Percentiles rank a stretch among this genome's conserved stretches.
These are phyloP conservation scores for Plestiodon gilberti DNA, from an alignment of 2,113 vertebrate species.

Conservation along the genomic window DNA sequence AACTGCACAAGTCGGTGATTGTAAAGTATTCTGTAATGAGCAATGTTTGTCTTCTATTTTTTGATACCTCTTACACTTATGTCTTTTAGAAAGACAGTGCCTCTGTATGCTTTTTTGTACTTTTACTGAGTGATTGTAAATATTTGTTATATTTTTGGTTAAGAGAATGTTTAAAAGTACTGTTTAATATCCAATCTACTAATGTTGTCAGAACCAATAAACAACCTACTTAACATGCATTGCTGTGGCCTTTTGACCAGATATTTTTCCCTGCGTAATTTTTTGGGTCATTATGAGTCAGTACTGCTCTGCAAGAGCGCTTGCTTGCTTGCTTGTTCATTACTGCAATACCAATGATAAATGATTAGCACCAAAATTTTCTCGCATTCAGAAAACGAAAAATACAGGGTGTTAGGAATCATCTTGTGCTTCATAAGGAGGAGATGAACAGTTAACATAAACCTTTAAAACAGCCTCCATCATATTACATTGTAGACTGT, in stretches of 20 bases:
- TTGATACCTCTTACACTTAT: slow-evolving; percentile 92
- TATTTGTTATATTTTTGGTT: slow-evolving; percentile 99
- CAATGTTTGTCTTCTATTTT: slow-evolving; percentile 88
- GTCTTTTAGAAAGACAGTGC: slow-evolving; percentile 99
- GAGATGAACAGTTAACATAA: not conserved
- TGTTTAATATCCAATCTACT: slow-evolving; percentile 88
- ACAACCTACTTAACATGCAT: slow-evolving; percentile 64
- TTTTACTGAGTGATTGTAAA: slow-evolving; percentile 95
- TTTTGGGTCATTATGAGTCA: not conserved
- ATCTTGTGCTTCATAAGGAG: not conserved
- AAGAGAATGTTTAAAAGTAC: slow-evolving; percentile 92
- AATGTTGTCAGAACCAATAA: slow-evolving; percentile 82
- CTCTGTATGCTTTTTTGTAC: slow-evolving; percentile 94
- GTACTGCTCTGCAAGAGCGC: not conserved
- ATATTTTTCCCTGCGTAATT: not conserved
- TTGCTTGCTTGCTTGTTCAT: not conserved
- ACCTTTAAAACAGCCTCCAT: not conserved
- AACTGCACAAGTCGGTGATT: slow-evolving; percentile 87
- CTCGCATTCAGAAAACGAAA: not conserved
- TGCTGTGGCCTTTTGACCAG: slow-evolving; percentile 2
- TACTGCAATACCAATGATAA: not conserved
- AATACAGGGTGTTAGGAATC: not conserved
- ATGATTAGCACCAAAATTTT: not conserved
- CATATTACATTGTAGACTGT: too few relatives aligned
- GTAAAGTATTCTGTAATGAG: slow-evolving; percentile 86